Conservation (phyloP, 2,113 vertebrate species). For the Crypturellus undulatus region DNA sequence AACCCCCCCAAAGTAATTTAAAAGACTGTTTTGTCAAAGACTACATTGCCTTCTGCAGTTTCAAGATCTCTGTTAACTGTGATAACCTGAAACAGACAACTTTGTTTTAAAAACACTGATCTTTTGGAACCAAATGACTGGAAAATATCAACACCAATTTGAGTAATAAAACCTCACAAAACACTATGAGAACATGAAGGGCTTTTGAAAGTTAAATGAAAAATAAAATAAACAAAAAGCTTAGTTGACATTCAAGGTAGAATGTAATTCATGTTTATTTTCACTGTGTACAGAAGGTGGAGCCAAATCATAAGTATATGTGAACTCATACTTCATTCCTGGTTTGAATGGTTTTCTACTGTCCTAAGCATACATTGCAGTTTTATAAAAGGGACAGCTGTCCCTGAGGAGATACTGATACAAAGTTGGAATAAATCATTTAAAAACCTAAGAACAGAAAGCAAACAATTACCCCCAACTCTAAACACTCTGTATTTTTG, state of each 20-base stretch:
- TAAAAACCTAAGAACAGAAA: background rate
- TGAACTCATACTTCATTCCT: background rate
- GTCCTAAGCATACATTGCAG: background rate
- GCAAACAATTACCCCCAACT: background rate
- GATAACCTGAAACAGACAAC: background rate
- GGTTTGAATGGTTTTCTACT: background rate
- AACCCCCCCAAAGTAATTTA: background rate
- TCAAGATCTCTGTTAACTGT: background rate
- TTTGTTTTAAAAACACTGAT: background rate
- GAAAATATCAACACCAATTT: background rate
- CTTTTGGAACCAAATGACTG: background rate
- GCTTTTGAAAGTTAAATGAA: background rate
- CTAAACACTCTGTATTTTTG: background rate
- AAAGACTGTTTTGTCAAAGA: background rate
- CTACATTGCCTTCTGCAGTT: background rate
- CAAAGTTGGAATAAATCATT: background rate
- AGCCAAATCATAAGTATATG: conserved; percentile 80
- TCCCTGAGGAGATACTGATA: background rate
- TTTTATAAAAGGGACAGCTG: background rate
- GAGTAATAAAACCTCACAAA: background rate
- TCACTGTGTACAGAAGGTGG: conserved; percentile 81
- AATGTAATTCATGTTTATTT: conserved; percentile 64
- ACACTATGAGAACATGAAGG: background rate
- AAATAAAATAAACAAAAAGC: background rate
- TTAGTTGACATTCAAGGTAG: background rate